Conservation (phyloP, 1,140 invertebrate genomes). For the Euwallacea fornicatus region DNA sequence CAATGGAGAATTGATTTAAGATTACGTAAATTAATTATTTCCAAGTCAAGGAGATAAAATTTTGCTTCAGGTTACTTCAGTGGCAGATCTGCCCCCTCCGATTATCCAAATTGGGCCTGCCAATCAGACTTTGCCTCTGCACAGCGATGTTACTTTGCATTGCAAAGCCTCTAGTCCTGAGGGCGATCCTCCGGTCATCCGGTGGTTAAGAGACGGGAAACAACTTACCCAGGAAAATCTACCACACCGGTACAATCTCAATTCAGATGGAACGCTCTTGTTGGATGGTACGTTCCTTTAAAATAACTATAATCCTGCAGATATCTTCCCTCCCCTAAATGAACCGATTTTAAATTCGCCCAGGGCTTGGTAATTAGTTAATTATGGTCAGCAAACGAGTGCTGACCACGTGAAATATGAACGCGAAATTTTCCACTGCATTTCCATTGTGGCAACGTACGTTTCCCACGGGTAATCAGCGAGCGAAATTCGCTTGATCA, state of each 20-base stretch:
- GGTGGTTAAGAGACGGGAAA: conserved; percentile 82
- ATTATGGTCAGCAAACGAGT: conserved; percentile 7
- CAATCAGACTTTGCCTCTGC: conserved; percentile 85
- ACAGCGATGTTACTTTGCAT: conserved; percentile 76
- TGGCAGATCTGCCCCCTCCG: conserved; percentile 82
- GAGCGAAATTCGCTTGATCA: conserved; percentile 2
- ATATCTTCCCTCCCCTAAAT: not conserved
- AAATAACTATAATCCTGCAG: not conserved
- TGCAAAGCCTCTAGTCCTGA: conserved; percentile 74
- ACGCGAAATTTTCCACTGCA: conserved; percentile 9
- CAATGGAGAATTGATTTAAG: not conserved
- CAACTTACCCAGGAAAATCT: conserved; percentile 53
- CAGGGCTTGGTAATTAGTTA: conserved; percentile 3
- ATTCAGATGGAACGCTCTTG: conserved; percentile 71
- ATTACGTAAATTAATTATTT: not conserved
- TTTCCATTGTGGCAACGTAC: not conserved
- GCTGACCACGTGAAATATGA: conserved; percentile 9
- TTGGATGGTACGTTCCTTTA: conserved; percentile 68
- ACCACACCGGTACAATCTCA: conserved; percentile 62
- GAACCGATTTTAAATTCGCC: conserved; percentile 7
- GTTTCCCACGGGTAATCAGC: conserved; percentile 8
- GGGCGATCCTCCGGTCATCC: conserved; percentile 68
- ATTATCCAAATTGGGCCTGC: conserved; percentile 86
- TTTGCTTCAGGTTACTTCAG: conserved; percentile 64
- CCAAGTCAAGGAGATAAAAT: not conserved